Conservation (phyloP, 2,888 invertebrate species). For the Tinea pellionella region DNA sequence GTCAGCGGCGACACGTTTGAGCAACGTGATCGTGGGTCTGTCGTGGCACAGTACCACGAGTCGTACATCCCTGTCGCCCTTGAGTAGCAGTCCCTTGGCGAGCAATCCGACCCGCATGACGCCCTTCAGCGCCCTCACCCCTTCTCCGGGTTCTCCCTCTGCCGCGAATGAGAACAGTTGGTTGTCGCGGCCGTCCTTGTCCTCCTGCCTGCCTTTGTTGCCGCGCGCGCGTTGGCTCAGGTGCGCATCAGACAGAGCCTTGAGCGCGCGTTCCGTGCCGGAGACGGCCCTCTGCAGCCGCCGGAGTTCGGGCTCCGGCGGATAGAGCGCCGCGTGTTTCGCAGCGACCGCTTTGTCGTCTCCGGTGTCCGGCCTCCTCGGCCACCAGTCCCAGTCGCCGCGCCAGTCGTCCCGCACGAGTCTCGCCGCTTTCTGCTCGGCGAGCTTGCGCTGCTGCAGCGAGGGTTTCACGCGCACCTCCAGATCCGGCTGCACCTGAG, state of each 20-base stretch:
- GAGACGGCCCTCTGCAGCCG: conserved; percentile 93
- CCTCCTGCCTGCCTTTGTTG: conserved; percentile 23
- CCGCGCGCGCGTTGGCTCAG: conserved; percentile 36
- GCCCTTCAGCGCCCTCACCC: conserved; percentile 84
- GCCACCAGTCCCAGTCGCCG: conserved; percentile 75
- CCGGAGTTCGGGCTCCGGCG: conserved; percentile 88
- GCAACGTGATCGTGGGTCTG: conserved; percentile 88
- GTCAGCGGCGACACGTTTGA: conserved; percentile 88
- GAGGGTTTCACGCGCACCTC: conserved; percentile 97
- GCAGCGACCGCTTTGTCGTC: conserved; percentile 96
- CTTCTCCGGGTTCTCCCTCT: conserved; percentile 34
- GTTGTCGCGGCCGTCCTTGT: conserved; percentile 82
- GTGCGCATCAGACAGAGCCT: conserved; percentile 91
- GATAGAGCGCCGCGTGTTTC: conserved; percentile 94
- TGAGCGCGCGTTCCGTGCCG: conserved; percentile 93
- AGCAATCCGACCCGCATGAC: conserved; percentile 95
- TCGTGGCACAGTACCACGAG: conserved; percentile 95
- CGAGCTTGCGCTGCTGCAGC: conserved; percentile 84
- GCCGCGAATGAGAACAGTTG: conserved; percentile 70
- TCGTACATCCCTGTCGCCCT: conserved; percentile 90
- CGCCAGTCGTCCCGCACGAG: conserved; percentile 76
- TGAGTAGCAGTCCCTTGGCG: conserved; percentile 81
- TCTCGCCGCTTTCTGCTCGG: conserved; percentile 86
- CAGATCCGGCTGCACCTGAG: conserved; percentile 82
- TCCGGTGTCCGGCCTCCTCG: conserved; percentile 88